Evolutionary conservation across 2,113 vertebrate genomes (phyloP).

Genomic region (Conger conger): DNA sequence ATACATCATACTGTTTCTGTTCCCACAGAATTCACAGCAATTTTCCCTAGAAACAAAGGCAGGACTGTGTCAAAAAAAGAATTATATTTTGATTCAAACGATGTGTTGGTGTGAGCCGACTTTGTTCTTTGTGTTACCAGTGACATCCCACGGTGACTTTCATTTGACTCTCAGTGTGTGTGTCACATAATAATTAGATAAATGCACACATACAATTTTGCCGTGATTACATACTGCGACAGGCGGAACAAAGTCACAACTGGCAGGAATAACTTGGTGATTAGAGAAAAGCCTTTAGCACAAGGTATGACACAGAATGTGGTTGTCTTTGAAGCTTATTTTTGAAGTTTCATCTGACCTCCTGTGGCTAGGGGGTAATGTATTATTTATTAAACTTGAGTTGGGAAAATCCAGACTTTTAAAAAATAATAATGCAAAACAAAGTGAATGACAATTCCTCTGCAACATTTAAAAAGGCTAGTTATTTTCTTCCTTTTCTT

Average conservation of each 20-base stretch:
- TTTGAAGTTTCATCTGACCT: conserved; percentile 67
- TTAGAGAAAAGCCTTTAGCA: conserved; percentile 66
- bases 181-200: conserved; percentile 71
- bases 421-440: conserved; percentile 31
- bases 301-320: conserved; percentile 62
- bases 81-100: conserved; percentile 5
- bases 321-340: conserved; percentile 69
- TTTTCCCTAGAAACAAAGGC: conserved; percentile 21
- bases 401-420: conserved; percentile 54
- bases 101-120: conserved; percentile 42
- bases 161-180: conserved; percentile 70
- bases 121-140: conserved; percentile 60
- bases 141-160: conserved; percentile 61
- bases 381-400: conserved; percentile 72
- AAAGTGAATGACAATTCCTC: conserved; percentile 29
- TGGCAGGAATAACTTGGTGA: conserved; percentile 65
- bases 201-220: conserved; percentile 62
- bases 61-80: neutral
- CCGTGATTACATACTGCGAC: conserved; percentile 58
- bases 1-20: neutral
- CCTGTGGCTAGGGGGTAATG: conserved; percentile 65
- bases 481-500: conserved; percentile 60
- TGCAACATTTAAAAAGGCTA: conserved; percentile 57
- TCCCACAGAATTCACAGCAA: neutral
- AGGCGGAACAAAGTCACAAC: conserved; percentile 63